phyloP scores from a whole-genome alignment of 2,113 vertebrate genomes.

The Circaetus gallicus region DNA sequence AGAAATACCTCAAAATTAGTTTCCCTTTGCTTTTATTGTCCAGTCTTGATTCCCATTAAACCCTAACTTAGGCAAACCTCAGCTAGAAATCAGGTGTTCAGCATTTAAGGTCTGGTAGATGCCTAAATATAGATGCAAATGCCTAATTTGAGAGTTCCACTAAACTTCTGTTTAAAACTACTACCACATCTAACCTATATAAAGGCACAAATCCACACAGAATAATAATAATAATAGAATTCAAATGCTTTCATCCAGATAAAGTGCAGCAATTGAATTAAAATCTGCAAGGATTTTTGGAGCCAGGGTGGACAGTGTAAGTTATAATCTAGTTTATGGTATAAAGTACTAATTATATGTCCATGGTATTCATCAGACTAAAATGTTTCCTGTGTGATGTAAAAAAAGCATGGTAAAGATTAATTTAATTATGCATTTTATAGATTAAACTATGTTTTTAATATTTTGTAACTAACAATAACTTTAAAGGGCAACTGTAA shows the following conservation, averaged over 20 bases:
- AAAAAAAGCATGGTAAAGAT: conserved; percentile 17
- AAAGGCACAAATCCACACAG: background rate
- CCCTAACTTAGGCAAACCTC: background rate
- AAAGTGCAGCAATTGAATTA: conserved; percentile 34
- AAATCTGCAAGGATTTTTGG: conserved; percentile 1
- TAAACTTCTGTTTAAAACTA: background rate
- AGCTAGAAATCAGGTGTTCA: background rate
- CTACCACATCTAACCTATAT: background rate
- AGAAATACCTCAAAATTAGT: background rate
- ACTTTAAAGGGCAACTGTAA: conserved; percentile 8
- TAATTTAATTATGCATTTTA: conserved; percentile 47
- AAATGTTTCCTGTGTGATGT: conserved; percentile 12
- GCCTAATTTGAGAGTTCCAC: conserved; percentile 26
- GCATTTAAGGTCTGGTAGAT: background rate
- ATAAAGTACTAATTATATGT: conserved; percentile 21
- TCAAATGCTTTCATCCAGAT: conserved; percentile 21
- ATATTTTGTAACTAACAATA: conserved; percentile 52
- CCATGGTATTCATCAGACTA: background rate
- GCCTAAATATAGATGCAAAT: conserved; percentile 29
- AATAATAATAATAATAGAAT: background rate
- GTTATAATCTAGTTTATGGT: conserved; percentile 14
- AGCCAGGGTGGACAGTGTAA: background rate
- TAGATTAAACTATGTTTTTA: background rate
- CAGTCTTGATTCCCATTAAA: background rate
- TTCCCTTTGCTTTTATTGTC: background rate